These are phyloP conservation scores for Drosophila auraria DNA, from an alignment of 1,140 invertebrate genomes.

Conservation along the genomic window DNA sequence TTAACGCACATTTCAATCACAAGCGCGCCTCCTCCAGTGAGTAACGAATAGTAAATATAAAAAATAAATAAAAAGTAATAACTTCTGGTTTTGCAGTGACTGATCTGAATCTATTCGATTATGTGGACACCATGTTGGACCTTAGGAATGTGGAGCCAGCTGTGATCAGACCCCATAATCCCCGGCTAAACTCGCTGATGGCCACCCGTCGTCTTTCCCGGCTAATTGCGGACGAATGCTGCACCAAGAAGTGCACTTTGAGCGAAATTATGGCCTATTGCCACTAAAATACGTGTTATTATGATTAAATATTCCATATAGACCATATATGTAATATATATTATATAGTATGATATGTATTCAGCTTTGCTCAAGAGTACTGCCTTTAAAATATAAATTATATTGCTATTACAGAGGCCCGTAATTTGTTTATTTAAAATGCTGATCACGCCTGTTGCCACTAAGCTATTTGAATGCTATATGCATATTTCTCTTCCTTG, in stretches of 20 bases:
- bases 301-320: background rate
- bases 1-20: background rate
- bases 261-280: slow-evolving; percentile 36
- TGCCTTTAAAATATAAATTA: background rate
- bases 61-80: background rate
- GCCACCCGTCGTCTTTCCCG: slow-evolving; percentile 38
- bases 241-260: slow-evolving; percentile 29
- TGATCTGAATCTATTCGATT: slow-evolving; percentile 51
- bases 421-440: background rate
- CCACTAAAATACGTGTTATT: background rate
- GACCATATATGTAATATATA: background rate
- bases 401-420: background rate
- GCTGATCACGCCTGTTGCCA: background rate
- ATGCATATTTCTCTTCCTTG: background rate
- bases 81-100: slow-evolving; percentile 34
- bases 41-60: slow-evolving; percentile 7
- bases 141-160: background rate
- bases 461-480: background rate
- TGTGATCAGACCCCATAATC: background rate
- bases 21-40: slow-evolving; percentile 52
- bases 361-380: background rate
- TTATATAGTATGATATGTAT: background rate
- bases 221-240: slow-evolving; percentile 59
- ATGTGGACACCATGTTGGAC: slow-evolving; percentile 46
- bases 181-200: slow-evolving; percentile 29